These are phyloP conservation scores for Phalacrocorax brasilianus DNA, from an alignment of 2,113 vertebrate genomes.

Conservation along the genomic window DNA sequence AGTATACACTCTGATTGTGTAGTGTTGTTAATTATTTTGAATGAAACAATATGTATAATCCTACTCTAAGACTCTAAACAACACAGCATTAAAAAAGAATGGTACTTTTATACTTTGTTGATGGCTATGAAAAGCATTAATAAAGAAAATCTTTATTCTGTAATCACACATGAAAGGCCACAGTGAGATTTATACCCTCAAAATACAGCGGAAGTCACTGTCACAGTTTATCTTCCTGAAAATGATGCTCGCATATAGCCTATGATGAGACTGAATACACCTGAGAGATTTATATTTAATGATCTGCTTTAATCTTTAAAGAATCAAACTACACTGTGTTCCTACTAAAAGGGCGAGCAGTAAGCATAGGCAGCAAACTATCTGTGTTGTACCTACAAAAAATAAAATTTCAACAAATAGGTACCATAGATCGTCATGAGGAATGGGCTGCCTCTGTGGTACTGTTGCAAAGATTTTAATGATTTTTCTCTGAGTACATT, in stretches of 20 bases:
- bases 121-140: background rate
- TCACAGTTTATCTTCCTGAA: constrained; percentile 44
- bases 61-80: background rate
- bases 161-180: background rate
- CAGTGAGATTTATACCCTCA: constrained; percentile 32
- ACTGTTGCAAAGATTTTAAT: background rate
- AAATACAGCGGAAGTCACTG: constrained; percentile 58
- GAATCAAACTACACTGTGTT: constrained; percentile 1
- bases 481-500: background rate
- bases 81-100: background rate
- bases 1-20: background rate
- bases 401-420: constrained; percentile 48
- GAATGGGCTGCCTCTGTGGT: constrained; percentile 10
- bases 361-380: constrained; percentile 22
- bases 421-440: constrained; percentile 30
- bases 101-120: background rate
- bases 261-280: background rate
- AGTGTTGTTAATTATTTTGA: background rate
- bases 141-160: constrained; percentile 38
- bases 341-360: background rate
- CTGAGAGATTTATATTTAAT: constrained; percentile 45
- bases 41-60: background rate
- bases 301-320: constrained; percentile 54
- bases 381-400: constrained; percentile 49
- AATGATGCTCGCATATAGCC: background rate